A percentile compares a stretch with the other conserved stretches of the same genome.
phyloP scores from a whole-genome alignment of 2,113 vertebrate genomes.

The Ovis canadensis region DNA sequence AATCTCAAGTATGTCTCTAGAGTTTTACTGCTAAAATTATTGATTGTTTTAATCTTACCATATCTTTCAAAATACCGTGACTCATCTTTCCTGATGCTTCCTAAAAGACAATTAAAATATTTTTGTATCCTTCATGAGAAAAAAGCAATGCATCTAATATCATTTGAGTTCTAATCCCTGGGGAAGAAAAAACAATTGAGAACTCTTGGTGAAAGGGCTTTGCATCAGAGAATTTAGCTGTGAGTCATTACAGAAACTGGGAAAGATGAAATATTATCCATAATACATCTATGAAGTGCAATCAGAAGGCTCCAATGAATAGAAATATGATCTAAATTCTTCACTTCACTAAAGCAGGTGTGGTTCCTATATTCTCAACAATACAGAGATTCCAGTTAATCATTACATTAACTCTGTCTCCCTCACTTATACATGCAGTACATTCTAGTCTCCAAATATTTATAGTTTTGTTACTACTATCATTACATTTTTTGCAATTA shows the following conservation, averaged over 20 bases:
- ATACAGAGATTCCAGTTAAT: background rate
- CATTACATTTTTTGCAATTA: background rate
- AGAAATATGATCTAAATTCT: background rate
- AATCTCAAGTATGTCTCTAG: background rate
- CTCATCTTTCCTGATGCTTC: background rate
- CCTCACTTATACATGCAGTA: background rate
- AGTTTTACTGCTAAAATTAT: background rate
- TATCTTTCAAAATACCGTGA: slow-evolving; percentile 8
- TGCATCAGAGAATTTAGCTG: background rate
- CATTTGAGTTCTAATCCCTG: background rate
- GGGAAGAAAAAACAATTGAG: background rate
- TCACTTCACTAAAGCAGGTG: background rate
- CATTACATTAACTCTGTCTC: background rate
- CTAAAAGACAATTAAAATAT: slow-evolving; percentile 2
- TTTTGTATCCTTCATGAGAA: background rate
- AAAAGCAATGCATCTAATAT: background rate
- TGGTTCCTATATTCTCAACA: background rate
- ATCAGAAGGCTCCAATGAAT: background rate
- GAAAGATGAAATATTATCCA: slow-evolving; percentile 1
- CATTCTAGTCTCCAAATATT: background rate
- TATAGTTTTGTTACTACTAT: background rate
- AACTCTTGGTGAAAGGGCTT: background rate
- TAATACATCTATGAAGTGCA: background rate
- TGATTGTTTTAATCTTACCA: background rate
- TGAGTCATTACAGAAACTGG: background rate